phyloP scores from a whole-genome alignment of 2,113 vertebrate genomes.

The Anhinga anhinga region DNA sequence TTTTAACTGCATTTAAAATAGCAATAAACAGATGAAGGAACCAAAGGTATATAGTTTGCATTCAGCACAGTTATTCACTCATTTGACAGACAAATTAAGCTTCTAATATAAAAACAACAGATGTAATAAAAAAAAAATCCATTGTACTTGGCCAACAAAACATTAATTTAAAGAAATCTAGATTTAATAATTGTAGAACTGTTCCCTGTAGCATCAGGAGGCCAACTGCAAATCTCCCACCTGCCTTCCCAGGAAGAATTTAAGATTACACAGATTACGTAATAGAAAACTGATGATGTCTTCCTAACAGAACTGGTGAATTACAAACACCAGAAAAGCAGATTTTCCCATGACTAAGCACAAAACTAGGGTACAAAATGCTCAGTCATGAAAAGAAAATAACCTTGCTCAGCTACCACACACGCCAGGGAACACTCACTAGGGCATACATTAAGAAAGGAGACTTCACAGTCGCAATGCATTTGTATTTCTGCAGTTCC shows the following conservation, averaged over 20 bases:
- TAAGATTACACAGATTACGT: neutral
- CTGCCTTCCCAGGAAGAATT: neutral
- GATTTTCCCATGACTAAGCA: neutral
- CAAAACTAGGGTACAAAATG: neutral
- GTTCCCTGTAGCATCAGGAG: neutral
- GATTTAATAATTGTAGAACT: neutral
- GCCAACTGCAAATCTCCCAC: neutral
- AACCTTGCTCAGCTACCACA: neutral
- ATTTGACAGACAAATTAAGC: constrained; percentile 47
- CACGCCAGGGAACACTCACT: neutral
- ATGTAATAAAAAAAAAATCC: neutral
- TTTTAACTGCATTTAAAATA: neutral
- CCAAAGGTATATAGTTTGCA: constrained; percentile 10
- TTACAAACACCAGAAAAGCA: neutral
- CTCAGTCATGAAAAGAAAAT: neutral
- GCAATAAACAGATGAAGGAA: constrained; percentile 53
- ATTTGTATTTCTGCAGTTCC: neutral
- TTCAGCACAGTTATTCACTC: constrained; percentile 31
- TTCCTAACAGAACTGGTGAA: neutral
- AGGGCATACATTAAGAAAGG: neutral
- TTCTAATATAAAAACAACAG: constrained; percentile 2
- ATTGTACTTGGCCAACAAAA: neutral
- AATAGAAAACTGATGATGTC: neutral
- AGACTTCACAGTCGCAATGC: neutral
- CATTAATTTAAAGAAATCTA: neutral